These are phyloP conservation scores for Moxostoma hubbsi DNA, from an alignment of 2,797 vertebrate species.

Conservation along the genomic window DNA sequence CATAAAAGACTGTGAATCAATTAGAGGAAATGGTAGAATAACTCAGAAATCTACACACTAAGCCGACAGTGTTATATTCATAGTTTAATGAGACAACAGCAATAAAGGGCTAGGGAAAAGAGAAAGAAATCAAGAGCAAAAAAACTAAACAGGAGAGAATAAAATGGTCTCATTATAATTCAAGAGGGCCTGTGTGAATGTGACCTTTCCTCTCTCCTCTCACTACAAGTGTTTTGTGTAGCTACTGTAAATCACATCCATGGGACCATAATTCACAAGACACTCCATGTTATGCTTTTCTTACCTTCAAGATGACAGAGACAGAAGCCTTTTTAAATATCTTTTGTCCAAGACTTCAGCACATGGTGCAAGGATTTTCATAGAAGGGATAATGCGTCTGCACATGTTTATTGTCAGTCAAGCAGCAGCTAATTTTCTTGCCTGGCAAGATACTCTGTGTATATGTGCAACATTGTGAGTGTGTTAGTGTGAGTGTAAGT, in stretches of 20 bases:
- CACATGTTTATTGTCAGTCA: neutral
- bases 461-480: neutral
- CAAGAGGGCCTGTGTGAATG: constrained; percentile 43
- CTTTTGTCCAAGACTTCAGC: neutral
- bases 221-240: constrained; percentile 49
- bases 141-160: constrained; percentile 22
- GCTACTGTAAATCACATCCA: constrained; percentile 53
- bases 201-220: constrained; percentile 59
- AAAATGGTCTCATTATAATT: constrained; percentile 58
- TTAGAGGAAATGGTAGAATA: constrained; percentile 38
- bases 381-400: constrained; percentile 2
- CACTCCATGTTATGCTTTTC: constrained; percentile 37
- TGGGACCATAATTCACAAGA: constrained; percentile 55
- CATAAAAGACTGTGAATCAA: constrained; percentile 42
- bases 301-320: too few relatives aligned
- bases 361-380: constrained; percentile 8
- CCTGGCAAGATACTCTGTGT: neutral
- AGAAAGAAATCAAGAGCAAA: constrained; percentile 16
- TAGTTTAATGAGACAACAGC: constrained; percentile 39
- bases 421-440: neutral
- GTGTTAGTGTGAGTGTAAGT: neutral
- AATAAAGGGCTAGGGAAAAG: neutral
- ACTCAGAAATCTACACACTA: constrained; percentile 1
- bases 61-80: neutral
- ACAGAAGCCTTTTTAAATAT: constrained; percentile 11